A percentile compares a stretch with the other conserved stretches of the same genome.
Conservation (phyloP, 2,797 vertebrate genomes). For the Epinephelus coioides region DNA sequence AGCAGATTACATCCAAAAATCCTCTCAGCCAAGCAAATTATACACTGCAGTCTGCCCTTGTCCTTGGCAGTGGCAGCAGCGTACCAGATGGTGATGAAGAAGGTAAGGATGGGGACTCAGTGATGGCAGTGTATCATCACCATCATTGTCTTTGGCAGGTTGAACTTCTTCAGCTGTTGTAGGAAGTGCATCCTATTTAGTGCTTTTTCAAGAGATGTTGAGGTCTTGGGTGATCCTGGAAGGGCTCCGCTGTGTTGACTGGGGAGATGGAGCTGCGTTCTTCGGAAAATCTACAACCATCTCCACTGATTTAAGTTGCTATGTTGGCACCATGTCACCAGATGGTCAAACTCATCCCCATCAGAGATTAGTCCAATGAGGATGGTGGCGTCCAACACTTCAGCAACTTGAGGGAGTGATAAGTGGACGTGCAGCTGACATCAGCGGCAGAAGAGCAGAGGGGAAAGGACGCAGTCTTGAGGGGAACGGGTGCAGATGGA, state of each 20-base stretch:
- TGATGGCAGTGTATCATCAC: background rate
- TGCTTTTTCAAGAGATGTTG: too few species aligned
- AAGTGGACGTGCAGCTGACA: background rate
- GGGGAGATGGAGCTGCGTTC: too few species aligned
- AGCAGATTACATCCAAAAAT: too few species aligned
- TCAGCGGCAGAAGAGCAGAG: background rate
- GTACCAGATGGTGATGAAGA: too few species aligned
- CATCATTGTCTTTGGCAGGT: background rate
- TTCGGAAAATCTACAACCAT: too few species aligned
- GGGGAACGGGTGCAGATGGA: background rate
- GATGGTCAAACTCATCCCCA: too few species aligned
- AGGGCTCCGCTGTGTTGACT: too few species aligned
- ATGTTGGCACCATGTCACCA: too few species aligned
- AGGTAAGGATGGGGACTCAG: background rate
- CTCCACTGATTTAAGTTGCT: too few species aligned
- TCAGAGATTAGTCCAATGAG: background rate
- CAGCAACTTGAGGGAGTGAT: background rate
- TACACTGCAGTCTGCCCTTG: background rate
- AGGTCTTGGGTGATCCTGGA: too few species aligned
- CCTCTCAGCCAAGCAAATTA: background rate
- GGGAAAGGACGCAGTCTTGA: background rate
- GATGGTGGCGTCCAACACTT: too few species aligned
- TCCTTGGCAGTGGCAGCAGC: background rate
- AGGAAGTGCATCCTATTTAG: background rate
- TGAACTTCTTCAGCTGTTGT: background rate